Evolutionary conservation across 2,797 vertebrate genomes (phyloP).

Genomic region (Coranthus polyacanthus): DNA sequence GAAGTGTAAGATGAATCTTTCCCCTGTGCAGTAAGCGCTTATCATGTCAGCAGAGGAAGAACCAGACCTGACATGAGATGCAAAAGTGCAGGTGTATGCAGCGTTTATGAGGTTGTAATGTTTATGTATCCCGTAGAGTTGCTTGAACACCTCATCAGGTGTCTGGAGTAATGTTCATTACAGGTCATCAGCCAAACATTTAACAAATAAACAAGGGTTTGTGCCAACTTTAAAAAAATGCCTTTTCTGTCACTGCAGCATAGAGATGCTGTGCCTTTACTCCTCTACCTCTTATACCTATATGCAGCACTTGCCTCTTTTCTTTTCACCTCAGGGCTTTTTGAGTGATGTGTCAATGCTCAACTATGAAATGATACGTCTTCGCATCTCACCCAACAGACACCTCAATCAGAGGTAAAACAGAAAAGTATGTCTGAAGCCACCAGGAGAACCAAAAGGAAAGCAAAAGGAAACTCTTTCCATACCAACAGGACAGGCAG

Average conservation of each 20-base stretch:
- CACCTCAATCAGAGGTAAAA: conserved; percentile 47
- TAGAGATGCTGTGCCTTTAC: background rate
- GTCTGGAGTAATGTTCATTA: conserved; percentile 7
- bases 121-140: background rate
- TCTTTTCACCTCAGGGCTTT: conserved; percentile 35
- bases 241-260: background rate
- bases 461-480: conserved; percentile 33
- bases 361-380: conserved; percentile 42
- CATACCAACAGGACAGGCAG: conserved; percentile 51
- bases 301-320: conserved; percentile 12
- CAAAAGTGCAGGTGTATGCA: conserved; percentile 32
- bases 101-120: conserved; percentile 16
- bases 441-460: conserved; percentile 25
- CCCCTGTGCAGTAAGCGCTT: conserved; percentile 45
- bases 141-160: conserved; percentile 12
- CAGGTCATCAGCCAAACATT: background rate
- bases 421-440: conserved; percentile 23
- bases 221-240: conserved; percentile 6
- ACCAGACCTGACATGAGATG: conserved; percentile 57
- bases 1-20: conserved; percentile 69
- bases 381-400: conserved; percentile 36
- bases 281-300: conserved; percentile 3
- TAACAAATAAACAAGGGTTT: conserved; percentile 6
- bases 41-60: conserved; percentile 68
- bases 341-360: conserved; percentile 53